phyloP scores from a whole-genome alignment of 2,888 invertebrate species.

The Pharmacophagus antenor region DNA sequence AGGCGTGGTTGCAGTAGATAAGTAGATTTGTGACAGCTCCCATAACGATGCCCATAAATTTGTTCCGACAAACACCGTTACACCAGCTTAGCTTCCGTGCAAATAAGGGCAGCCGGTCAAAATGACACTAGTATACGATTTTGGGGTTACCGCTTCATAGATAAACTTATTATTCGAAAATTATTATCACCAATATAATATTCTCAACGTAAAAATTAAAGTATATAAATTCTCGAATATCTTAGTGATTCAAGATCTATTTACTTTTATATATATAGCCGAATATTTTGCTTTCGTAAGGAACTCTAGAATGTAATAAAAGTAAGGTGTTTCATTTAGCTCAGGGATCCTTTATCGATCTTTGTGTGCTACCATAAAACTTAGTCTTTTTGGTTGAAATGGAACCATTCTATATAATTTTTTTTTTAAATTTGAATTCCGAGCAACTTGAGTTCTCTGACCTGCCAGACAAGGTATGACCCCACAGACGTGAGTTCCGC shows the following conservation, averaged over 20 bases:
- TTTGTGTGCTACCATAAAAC: constrained; percentile 1
- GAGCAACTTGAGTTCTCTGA: constrained; percentile 42
- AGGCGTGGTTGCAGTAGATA: constrained; percentile 78
- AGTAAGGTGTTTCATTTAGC: neutral
- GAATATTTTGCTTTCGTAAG: too few species aligned
- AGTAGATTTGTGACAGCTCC: constrained; percentile 78
- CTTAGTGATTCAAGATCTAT: too few species aligned
- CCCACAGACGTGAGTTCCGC: constrained; percentile 39
- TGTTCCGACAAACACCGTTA: constrained; percentile 73
- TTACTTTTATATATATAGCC: too few species aligned
- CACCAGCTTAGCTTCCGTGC: constrained; percentile 72
- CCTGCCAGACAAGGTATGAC: constrained; percentile 41
- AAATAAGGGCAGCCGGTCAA: constrained; percentile 66
- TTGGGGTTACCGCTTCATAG: constrained; percentile 62
- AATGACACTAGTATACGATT: constrained; percentile 57
- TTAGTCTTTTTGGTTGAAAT: constrained; percentile 15
- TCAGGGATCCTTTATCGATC: neutral
- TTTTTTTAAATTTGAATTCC: constrained; percentile 16
- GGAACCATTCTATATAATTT: constrained; percentile 6
- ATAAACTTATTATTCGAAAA: constrained; percentile 39
- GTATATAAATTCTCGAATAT: too few species aligned
- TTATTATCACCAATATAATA: neutral
- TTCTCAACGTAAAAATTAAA: too few species aligned
- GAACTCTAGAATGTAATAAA: too few species aligned
- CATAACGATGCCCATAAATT: constrained; percentile 73